These are phyloP conservation scores for Leptinotarsa peninsularis DNA, from an alignment of 2,888 invertebrate genomes.

Conservation along the genomic window DNA sequence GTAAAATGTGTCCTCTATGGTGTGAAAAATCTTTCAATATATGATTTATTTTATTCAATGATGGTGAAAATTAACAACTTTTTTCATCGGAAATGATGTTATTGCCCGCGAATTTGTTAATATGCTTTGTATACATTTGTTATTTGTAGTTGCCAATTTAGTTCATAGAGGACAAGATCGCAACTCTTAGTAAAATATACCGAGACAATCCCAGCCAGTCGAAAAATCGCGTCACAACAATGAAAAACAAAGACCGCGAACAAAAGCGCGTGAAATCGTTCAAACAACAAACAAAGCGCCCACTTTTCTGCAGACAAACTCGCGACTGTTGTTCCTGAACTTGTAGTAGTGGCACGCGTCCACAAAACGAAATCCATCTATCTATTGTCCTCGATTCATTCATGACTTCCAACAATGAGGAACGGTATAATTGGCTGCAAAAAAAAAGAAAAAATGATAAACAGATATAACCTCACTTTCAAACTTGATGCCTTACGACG, in stretches of 20 bases:
- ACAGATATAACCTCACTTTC: not conserved
- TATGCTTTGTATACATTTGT: too few relatives aligned
- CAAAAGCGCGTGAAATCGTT: slow-evolving; percentile 5
- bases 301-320: slow-evolving; percentile 8
- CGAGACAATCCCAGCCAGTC: not conserved
- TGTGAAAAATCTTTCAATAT: too few relatives aligned
- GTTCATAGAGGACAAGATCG: too few relatives aligned
- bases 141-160: too few relatives aligned
- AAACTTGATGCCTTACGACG: too few relatives aligned
- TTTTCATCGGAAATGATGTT: too few relatives aligned
- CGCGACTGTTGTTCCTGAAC: slow-evolving; percentile 15
- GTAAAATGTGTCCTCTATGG: too few relatives aligned
- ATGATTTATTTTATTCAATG: too few relatives aligned
- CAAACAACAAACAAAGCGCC: not conserved
- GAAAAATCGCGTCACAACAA: not conserved
- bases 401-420: slow-evolving; percentile 27
- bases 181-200: not conserved
- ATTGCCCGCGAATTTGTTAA: too few relatives aligned
- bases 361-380: slow-evolving; percentile 26
- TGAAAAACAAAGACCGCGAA: not conserved
- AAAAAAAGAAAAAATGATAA: not conserved
- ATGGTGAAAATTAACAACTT: too few relatives aligned
- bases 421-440: slow-evolving; percentile 26
- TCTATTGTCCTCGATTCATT: slow-evolving; percentile 29
- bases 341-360: slow-evolving; percentile 22